Percentiles rank a stretch among this genome's conserved stretches.
Evolutionary conservation across 1,140 invertebrate genomes (phyloP).

Genomic region (Scylla paramamosain): DNA sequence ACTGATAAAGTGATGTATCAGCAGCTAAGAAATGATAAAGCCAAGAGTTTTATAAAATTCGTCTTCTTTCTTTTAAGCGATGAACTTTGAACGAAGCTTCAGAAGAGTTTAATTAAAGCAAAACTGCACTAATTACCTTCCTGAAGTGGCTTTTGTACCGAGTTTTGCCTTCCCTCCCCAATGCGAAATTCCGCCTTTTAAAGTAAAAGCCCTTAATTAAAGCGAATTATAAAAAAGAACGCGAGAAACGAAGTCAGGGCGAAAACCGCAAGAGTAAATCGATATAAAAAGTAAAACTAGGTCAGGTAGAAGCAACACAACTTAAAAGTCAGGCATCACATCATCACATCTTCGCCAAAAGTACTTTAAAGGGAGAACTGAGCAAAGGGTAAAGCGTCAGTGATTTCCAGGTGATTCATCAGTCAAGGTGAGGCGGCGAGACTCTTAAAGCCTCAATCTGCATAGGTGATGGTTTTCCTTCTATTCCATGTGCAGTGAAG

Average conservation of each 20-base stretch:
- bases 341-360: too few species aligned
- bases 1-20: too few species aligned
- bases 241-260: background rate
- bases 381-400: background rate
- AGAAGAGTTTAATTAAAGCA: background rate
- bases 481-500: too few species aligned
- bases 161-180: background rate
- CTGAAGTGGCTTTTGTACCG: background rate
- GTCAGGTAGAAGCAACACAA: background rate
- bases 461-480: background rate
- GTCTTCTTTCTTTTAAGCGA: background rate
- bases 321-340: background rate
- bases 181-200: background rate
- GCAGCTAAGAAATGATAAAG: background rate
- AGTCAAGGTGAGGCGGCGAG: background rate
- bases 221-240: background rate
- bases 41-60: background rate
- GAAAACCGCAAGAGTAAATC: background rate
- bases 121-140: conserved; percentile 2
- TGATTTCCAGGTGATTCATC: background rate
- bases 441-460: background rate
- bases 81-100: background rate
- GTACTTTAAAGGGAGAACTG: background rate
- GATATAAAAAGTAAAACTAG: background rate
- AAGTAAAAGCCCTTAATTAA: background rate